Percentiles rank a stretch among this genome's conserved stretches.
Evolutionary conservation across 2,113 vertebrate species (phyloP).

Genomic region (Calidris pugnax): DNA sequence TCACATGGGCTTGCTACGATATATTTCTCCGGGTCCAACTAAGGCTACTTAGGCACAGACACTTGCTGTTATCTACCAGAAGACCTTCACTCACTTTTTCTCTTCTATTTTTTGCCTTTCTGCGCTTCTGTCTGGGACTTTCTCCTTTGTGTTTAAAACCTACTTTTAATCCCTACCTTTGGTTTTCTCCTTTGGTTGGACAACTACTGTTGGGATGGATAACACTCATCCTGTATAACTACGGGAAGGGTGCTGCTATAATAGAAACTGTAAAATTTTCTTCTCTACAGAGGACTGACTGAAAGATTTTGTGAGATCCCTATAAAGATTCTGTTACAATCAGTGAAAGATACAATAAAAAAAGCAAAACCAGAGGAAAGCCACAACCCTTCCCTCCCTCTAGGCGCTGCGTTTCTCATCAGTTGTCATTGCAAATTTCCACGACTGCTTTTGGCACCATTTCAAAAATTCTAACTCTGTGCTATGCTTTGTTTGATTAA

Average conservation of each 20-base stretch:
- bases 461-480: neutral
- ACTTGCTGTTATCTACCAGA: neutral
- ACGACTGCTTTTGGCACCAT: slow-evolving; percentile 12
- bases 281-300: neutral
- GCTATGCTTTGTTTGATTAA: slow-evolving; percentile 39
- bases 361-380: neutral
- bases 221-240: neutral
- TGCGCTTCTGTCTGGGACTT: neutral
- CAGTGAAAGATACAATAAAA: neutral
- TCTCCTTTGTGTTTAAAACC: neutral
- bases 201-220: neutral
- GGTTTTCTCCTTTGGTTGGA: neutral
- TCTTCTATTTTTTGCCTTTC: neutral
- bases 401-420: neutral
- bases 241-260: neutral
- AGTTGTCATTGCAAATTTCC: slow-evolving; percentile 11
- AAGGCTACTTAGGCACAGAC: neutral
- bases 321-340: neutral
- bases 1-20: neutral
- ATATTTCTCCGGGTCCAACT: neutral
- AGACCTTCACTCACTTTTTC: neutral
- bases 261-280: neutral
- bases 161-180: neutral
- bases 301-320: neutral
- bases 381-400: neutral